Evolutionary conservation across 2,888 invertebrate genomes (phyloP), one percentile per base, ranked within the genome.

Genomic region (Brachyptera putata): DNA sequence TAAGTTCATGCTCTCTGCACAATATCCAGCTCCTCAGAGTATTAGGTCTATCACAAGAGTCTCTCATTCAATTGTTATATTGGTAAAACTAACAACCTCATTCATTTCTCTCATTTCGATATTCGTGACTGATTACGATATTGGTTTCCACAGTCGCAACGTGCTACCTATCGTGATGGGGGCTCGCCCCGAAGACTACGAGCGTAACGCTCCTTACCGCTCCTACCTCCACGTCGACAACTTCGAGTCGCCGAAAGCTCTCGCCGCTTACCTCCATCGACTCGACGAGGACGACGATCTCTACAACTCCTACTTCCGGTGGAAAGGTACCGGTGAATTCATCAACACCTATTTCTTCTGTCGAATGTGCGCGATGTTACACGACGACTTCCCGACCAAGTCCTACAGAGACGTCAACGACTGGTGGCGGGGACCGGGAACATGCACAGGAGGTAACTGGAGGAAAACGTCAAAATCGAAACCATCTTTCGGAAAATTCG

Each of bases 181-280:
- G 1, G 96, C 93, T 0, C 85, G 91, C 48, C 91, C 92, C 1
- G 87, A 89, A 61, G 96, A 97, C 73, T 97, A 97, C 75, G 87
- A 86, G 63, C 83, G 88, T 48, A 85, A 86, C 66, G 91, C 96
- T 1, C 97, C 97, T 0, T 85, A 89, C 72, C 86, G 91, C 68
- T 95, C 94, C 2, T 97, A 90, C 77, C 89, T 97, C 62, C 96
- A 97, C 76, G 94, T 97, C 21, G 96, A 97, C 72, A 95, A 97
- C 74, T 97, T 96, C 73, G 84, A 86, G 26, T 86, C 89, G 21
- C 89, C 96, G 0, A 85, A 87, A 69, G 89, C 91, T 67, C 79
- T 97, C 64, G 96, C 96, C 36, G 84, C 85, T 26, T 96, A 95
- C 76, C 79, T 97, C 58, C 84, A 85, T 65, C 83, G 87, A 56